phyloP scores from a whole-genome alignment of 2,888 invertebrate genomes.

The Cephus runcator region DNA sequence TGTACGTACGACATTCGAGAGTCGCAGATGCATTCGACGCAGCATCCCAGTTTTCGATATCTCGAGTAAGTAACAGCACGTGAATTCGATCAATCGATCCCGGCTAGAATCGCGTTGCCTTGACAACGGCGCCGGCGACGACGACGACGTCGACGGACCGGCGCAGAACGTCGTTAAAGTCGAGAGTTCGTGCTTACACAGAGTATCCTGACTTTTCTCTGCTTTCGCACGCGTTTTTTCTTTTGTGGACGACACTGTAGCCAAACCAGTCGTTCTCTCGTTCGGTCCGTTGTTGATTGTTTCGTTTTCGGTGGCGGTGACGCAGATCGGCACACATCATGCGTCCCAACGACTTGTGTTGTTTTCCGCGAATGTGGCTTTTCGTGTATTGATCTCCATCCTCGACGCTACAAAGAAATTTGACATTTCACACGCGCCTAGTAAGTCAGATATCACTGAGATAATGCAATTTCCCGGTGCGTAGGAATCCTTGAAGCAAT shows the following conservation, averaged over 20 bases:
- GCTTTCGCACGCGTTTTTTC: constrained; percentile 30
- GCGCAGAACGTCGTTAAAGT: constrained; percentile 13
- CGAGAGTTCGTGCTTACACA: neutral
- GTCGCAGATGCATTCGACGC: neutral
- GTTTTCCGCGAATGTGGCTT: constrained; percentile 44
- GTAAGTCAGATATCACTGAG: constrained; percentile 3
- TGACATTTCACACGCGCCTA: constrained; percentile 33
- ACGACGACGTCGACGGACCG: constrained; percentile 10
- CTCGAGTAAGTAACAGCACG: neutral
- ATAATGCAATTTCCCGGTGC: neutral
- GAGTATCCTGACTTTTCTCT: constrained; percentile 45
- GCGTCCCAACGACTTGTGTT: neutral
- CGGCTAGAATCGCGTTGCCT: constrained; percentile 11
- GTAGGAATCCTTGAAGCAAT: neutral
- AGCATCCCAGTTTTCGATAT: constrained; percentile 3
- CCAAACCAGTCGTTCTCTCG: neutral
- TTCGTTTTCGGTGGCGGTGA: neutral
- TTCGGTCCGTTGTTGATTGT: neutral
- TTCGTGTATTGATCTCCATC: constrained; percentile 57
- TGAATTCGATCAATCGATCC: constrained; percentile 15
- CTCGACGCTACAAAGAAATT: constrained; percentile 32
- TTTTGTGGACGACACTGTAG: neutral
- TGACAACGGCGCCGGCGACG: constrained; percentile 18
- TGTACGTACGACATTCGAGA: neutral
- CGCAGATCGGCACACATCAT: neutral